Evolutionary conservation across 30 jellyfish, hydroid and myxozoan species (phyloP), one percentile per base, ranked within the genome.

Genomic region (Hydra vulgaris): DNA sequence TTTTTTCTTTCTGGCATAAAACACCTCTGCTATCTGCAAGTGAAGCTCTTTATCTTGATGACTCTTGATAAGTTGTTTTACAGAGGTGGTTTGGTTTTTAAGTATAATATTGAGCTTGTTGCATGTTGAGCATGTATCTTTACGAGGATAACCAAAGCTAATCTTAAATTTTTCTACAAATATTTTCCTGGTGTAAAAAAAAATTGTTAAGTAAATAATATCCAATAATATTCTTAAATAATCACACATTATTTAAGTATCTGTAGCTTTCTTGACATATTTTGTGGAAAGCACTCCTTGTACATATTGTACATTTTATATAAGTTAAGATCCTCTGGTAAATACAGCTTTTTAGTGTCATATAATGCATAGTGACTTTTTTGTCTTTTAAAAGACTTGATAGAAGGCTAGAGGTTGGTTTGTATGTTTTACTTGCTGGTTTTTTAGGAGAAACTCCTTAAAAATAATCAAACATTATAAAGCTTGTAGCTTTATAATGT

Each of bases 321-420:
- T 69, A 69, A 69, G 15, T 69, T 20, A 69, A 69, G 27, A 3
- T 69, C 27, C 76, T 69, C 76, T 69, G 76, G 76, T 15, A 20
- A 15, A 69, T 69, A 21, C 7, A 20, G 27, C 25, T 20, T 21
- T 15, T 15, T 69, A 69, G 27, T 20, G 15, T 20, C 27, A 3
- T 20, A 15, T 15, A 20, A 69, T 3, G 27, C 15, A 69, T 69
- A 23, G 23, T 40, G 61, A 40, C 61, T 40, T 40, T n/a, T n/a
- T n/a, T n/a, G n/a, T n/a, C n/a, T n/a, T n/a, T n/a, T n/a, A n/a
- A n/a, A n/a, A n/a, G n/a, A n/a, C n/a, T n/a, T n/a, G n/a, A n/a
- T n/a, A n/a, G n/a, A n/a, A n/a, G n/a, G n/a, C n/a, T n/a, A n/a
- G n/a, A n/a, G n/a, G n/a, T n/a, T n/a, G n/a, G n/a, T n/a, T n/a